These are phyloP conservation scores for Thymelicus lineola DNA, from an alignment of 2,888 invertebrate genomes.

Conservation along the genomic window DNA sequence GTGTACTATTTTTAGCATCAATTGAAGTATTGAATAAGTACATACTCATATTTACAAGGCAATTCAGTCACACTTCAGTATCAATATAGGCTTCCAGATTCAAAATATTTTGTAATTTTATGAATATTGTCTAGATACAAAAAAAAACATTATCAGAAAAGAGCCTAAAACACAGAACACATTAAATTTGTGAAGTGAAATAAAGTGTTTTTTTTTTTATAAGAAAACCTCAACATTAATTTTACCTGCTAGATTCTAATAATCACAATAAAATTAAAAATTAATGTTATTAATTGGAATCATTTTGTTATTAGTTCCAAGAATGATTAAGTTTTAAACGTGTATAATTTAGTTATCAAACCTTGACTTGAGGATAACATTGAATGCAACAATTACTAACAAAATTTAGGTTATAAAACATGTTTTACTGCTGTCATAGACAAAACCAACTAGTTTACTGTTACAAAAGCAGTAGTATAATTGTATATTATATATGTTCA, in stretches of 20 bases:
- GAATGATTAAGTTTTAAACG: too few species aligned
- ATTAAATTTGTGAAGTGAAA: too few species aligned
- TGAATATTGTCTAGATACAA: too few species aligned
- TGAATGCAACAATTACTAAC: neutral
- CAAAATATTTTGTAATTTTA: neutral
- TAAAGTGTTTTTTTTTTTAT: too few species aligned
- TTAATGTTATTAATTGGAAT: neutral
- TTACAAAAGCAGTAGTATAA: too few species aligned
- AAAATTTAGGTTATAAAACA: slow-evolving; percentile 26
- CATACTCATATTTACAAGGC: neutral
- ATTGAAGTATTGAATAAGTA: neutral
- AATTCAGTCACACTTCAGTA: neutral
- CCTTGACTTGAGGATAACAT: slow-evolving; percentile 18
- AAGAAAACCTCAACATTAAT: too few species aligned
- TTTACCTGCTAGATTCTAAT: too few species aligned
- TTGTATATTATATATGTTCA: neutral
- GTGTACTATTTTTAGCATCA: neutral
- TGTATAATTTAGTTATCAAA: neutral
- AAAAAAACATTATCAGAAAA: too few species aligned
- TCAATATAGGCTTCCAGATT: neutral
- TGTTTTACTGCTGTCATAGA: slow-evolving; percentile 9
- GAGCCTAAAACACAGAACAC: too few species aligned
- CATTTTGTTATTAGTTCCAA: neutral
- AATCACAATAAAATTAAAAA: neutral
- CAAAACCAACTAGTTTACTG: slow-evolving; percentile 21